Conservation (phyloP, 30 jellyfish, hydroid and myxozoan species). For the Clytia hemisphaerica region DNA sequence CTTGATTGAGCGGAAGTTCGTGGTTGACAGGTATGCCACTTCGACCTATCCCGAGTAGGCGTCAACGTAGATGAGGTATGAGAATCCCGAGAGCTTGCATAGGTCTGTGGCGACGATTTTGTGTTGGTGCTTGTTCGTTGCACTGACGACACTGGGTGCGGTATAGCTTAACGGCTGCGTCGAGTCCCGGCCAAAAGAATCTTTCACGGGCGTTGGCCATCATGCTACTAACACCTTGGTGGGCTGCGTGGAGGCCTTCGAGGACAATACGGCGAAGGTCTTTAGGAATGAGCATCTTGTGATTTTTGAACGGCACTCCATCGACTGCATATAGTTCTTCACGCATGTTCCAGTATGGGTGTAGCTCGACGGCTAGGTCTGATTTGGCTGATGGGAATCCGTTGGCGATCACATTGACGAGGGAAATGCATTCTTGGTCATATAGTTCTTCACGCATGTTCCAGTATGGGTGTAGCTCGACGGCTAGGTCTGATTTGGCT, state of each 20-base stretch:
- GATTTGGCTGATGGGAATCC: no score
- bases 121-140: constrained; percentile 34
- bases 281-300: constrained; percentile 20
- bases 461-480: constrained; percentile 12
- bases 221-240: constrained; percentile 37
- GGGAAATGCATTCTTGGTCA: no score
- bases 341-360: no score
- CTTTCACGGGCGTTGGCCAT: constrained; percentile 35
- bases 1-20: not conserved
- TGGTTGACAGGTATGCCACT: constrained; percentile 28
- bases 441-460: constrained; percentile 4
- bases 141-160: constrained; percentile 32
- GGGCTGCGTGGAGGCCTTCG: constrained; percentile 34
- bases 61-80: constrained; percentile 26
- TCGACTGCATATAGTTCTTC: constrained; percentile 9
- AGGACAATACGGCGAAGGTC: constrained; percentile 19
- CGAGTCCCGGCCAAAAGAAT: constrained; percentile 55
- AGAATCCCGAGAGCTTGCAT: constrained; percentile 7
- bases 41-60: constrained; percentile 37
- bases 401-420: no score
- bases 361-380: no score
- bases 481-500: not conserved
- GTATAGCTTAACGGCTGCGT: constrained; percentile 29
- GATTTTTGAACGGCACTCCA: constrained; percentile 36
- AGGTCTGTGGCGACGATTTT: constrained; percentile 3